Conservation (phyloP, 2,113 vertebrate genomes). For the Apodemus sylvaticus region DNA sequence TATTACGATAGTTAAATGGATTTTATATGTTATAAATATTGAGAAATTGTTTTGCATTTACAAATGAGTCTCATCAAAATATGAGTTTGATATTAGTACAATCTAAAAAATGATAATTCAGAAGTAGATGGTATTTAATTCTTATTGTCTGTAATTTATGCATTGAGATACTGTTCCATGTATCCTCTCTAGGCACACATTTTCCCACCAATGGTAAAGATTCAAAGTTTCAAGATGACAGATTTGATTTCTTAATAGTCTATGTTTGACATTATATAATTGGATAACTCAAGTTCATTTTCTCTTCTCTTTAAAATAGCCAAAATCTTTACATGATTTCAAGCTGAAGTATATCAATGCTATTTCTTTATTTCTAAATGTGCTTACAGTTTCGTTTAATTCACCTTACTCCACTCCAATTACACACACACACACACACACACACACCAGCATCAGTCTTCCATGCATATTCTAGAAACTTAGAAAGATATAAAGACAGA, state of each 20-base stretch:
- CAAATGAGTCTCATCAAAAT: slow-evolving; percentile 23
- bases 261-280: background rate
- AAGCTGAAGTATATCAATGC: background rate
- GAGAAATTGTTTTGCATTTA: slow-evolving; percentile 1
- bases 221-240: background rate
- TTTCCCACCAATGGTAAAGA: background rate
- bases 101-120: background rate
- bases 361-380: slow-evolving; percentile 28
- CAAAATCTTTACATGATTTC: background rate
- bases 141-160: background rate
- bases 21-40: background rate
- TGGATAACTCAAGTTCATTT: background rate
- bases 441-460: background rate
- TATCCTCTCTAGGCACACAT: background rate
- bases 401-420: accelerated
- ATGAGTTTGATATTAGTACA: background rate
- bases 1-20: background rate
- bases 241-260: background rate
- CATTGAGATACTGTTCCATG: background rate
- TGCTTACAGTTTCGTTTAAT: background rate
- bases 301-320: slow-evolving; percentile 5
- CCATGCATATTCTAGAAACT: slow-evolving; percentile 17
- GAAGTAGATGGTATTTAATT: background rate
- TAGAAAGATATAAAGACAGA: slow-evolving; percentile 61
- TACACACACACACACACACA: background rate